Evolutionary conservation across 2,113 vertebrate genomes (phyloP), one percentile per base, ranked within the genome.

Genomic region (Globicephala melas): DNA sequence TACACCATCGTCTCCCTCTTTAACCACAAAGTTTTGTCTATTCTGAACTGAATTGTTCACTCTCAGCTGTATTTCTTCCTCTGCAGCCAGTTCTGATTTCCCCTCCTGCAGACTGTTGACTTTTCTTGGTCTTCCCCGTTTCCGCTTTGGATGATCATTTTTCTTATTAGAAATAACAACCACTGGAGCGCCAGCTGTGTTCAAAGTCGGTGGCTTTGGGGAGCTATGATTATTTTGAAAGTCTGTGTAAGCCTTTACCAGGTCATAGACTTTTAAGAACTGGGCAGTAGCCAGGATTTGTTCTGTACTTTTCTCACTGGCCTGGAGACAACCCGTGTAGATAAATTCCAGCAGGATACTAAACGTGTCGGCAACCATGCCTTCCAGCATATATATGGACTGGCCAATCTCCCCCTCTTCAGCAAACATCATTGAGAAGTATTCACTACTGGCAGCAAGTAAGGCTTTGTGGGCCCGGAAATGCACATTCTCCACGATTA

Each of bases 391-490:
- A 93, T 99, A 99, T 65, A 99, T 80, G 0, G 99, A 99, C 89
- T 98, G 99, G 53, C 98, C 98, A 4, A 98, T 98, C 82, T 98
- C 99, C 9, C 98, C 98, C n/a, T 99, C 99, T 15, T 99, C 98
- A 0, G 99, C 99, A 98, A 99, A 99, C 99, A 99, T 99, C 98
- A 99, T 97, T 5, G 99, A 99, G 97, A 99, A 99, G 98, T 99
- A 99, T 26, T 99, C 99, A 10, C 99, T 99, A 98, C 99, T 99
- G 12, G 99, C 99, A 50, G 99, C 99, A n/a, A 99, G 99, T 95
- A 99, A 98, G 87, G 99, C 99, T 97, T 99, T 99, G 97, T 99
- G 99, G 3, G 99, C 99, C 98, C 99, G 99, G 98, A 99, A 99
- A 3, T 99, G 99, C 79, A 99, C 99, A 67, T 99, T 98, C 74